phyloP scores from a whole-genome alignment of 2,888 invertebrate genomes.

The Pyrochroa serraticornis region DNA sequence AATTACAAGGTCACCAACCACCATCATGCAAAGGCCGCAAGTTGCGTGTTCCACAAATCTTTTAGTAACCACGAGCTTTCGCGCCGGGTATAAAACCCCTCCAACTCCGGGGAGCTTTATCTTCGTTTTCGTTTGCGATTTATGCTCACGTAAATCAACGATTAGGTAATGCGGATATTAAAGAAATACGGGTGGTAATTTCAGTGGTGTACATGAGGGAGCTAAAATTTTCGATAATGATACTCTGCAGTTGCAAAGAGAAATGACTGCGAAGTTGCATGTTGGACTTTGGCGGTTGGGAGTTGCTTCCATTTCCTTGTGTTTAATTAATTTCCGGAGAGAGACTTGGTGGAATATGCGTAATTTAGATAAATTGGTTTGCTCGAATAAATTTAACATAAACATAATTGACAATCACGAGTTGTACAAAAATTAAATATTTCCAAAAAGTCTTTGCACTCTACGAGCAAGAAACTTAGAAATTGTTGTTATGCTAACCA shows the following conservation, averaged over 20 bases:
- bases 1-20: constrained; percentile 17
- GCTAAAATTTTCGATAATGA: background rate
- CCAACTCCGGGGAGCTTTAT: constrained; percentile 4
- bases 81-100: constrained; percentile 1
- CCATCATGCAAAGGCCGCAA: constrained; percentile 11
- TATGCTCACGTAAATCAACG: constrained; percentile 26
- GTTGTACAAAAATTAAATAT: too few relatives aligned
- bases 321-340: too few relatives aligned
- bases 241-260: background rate
- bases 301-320: too few relatives aligned
- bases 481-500: too few relatives aligned
- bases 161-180: constrained; percentile 15
- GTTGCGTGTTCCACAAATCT: constrained; percentile 17
- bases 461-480: too few relatives aligned
- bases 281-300: too few relatives aligned
- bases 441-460: too few relatives aligned
- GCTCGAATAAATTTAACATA: too few relatives aligned
- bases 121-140: constrained; percentile 9
- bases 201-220: background rate
- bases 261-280: too few relatives aligned
- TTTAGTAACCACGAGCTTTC: constrained; percentile 1
- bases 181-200: constrained; percentile 11
- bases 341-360: too few relatives aligned
- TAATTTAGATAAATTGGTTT: too few relatives aligned
- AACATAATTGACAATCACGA: too few relatives aligned